Conservation (phyloP, 1,140 invertebrate genomes). For the Brachionus koreanus region DNA sequence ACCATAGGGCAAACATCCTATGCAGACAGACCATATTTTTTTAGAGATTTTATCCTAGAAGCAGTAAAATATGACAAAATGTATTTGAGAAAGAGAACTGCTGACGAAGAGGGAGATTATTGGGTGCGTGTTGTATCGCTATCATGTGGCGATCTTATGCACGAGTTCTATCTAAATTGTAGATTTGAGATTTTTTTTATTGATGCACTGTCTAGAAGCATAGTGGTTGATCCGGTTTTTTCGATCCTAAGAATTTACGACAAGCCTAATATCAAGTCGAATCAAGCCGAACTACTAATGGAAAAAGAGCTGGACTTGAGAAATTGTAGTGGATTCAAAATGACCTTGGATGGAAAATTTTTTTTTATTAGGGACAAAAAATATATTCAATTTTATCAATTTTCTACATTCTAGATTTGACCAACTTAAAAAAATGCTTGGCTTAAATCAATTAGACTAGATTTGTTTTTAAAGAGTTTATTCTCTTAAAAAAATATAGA, state of each 20-base stretch:
- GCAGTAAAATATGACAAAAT: not conserved
- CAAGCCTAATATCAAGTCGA: not conserved
- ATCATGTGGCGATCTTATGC: not conserved
- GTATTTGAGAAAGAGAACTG: not conserved
- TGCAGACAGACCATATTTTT: conserved; percentile 30
- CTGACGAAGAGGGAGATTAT: conserved; percentile 25
- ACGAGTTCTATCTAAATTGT: conserved; percentile 15
- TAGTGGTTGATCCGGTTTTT: not conserved
- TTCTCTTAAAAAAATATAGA: not conserved
- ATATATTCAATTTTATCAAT: conserved; percentile 5
- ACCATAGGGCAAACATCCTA: not conserved
- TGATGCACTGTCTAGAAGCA: not conserved
- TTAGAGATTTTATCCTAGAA: not conserved
- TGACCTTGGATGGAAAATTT: conserved; percentile 27
- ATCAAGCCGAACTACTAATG: conserved; percentile 7
- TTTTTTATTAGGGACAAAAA: not conserved
- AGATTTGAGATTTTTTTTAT: conserved; percentile 7
- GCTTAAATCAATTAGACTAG: not conserved
- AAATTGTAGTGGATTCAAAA: conserved; percentile 5
- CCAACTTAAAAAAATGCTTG: not conserved
- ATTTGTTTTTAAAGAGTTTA: not conserved
- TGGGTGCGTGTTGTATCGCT: not conserved
- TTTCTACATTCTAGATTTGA: not conserved
- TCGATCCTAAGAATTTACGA: conserved; percentile 17
- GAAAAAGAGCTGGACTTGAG: conserved; percentile 5